Evolutionary conservation across 2,797 vertebrate genomes (phyloP), one percentile per base, ranked within the genome.

Genomic region (Loriculus beryllinus): DNA sequence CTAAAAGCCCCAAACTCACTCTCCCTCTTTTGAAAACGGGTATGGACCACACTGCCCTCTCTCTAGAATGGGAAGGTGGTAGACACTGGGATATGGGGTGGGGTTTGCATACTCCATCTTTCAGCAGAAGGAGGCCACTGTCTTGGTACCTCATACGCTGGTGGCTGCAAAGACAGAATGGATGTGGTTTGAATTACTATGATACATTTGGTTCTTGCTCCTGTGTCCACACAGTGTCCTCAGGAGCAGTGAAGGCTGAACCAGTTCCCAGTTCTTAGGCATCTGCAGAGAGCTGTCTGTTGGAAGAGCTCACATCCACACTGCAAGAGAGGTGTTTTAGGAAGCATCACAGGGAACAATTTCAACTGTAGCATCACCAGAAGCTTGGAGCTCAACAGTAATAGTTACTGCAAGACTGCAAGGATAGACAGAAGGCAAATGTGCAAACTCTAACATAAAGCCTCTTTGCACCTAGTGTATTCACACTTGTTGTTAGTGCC

Each of bases 1-100:
- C 85, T 96, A 88, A 95, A 93, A 91, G 85, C 65, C 39, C 43
- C 70, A 86, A 69, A 80, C 43, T 82, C 52, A 42, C 52, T 62
- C 91, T 82, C 79, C 64, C 57, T 88, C 86, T 94, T 91, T 70
- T 69, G 35, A 39, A 82, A 90, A 81, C 71, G 51, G 35, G 18
- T 92, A 40, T 67, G 39, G 49, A 52, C 12, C 20, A 6, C 4
- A 17, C 37, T 90, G 40, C 8, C 18, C 23, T 0, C 0, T 81
- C 35, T 92, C 29, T 21, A 57, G 54, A 71, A 16, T 20, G 33
- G 14, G 20, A 35, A 35, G 63, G 35, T 10, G 12, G 31, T 31
- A 71, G 57, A 25, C 31, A 12, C 8, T 2, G 9, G 37, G 40
- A 8, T 54, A 40, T 7, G 19, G 29, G 14, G 37, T 63, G 51